Evolutionary conservation across 92 coral and sea anemone genomes (phyloP).

Genomic region (Diadumene lineata): DNA sequence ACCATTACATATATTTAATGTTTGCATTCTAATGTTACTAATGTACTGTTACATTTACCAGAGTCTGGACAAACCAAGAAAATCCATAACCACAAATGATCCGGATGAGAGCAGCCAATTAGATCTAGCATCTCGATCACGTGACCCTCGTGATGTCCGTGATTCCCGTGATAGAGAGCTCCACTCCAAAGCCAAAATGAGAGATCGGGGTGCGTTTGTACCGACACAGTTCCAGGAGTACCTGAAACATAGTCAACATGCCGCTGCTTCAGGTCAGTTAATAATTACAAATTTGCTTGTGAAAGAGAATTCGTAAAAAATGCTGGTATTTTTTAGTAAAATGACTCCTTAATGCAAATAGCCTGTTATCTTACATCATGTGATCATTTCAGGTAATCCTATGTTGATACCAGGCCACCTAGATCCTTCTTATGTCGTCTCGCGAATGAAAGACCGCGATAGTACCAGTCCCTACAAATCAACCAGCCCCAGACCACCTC

Average conservation of each 20-base stretch:
- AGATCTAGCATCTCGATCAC: slow-evolving; percentile 6
- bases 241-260: slow-evolving; percentile 48
- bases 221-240: slow-evolving; percentile 72
- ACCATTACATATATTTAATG: not conserved
- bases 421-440: slow-evolving; percentile 13
- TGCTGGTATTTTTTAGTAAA: too few species aligned
- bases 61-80: slow-evolving; percentile 8
- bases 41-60: not conserved
- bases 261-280: slow-evolving; percentile 55
- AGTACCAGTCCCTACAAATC: slow-evolving; percentile 19
- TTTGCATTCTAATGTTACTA: not conserved
- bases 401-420: slow-evolving; percentile 3
- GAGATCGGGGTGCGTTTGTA: slow-evolving; percentile 29
- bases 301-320: too few species aligned
- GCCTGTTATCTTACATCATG: too few species aligned
- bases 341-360: not conserved
- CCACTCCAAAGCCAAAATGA: not conserved
- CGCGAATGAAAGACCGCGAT: slow-evolving; percentile 24
- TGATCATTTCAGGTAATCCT: not conserved
- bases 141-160: slow-evolving; percentile 2
- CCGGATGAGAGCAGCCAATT: slow-evolving; percentile 3
- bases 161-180: not conserved
- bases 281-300: not conserved
- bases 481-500: slow-evolving; percentile 10
- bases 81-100: not conserved